These are phyloP conservation scores for Leptobrachium leishanense DNA, from an alignment of 2,113 vertebrate species.

Conservation along the genomic window DNA sequence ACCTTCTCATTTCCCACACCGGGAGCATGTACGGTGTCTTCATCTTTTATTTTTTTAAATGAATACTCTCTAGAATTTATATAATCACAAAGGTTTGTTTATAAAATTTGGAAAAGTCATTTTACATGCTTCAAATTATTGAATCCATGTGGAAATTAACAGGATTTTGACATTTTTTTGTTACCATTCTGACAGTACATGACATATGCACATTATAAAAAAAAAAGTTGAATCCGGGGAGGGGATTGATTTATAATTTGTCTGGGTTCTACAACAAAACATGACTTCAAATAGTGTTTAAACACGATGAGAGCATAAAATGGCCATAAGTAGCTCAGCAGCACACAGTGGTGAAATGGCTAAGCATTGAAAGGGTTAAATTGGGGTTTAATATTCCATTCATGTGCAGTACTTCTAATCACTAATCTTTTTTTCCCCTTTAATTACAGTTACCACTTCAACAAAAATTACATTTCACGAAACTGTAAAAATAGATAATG, in stretches of 20 bases:
- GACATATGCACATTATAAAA: not conserved
- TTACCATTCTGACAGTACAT: not conserved
- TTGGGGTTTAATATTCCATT: not conserved
- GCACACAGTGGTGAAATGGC: not conserved
- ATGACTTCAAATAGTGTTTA: not conserved
- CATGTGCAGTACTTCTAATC: not conserved
- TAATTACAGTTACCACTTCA: conserved; percentile 13
- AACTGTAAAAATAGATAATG: not conserved
- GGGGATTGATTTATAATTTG: not conserved
- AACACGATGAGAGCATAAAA: not conserved
- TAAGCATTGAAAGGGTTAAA: not conserved
- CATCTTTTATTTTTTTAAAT: too few species aligned
- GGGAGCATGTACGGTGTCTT: too few species aligned
- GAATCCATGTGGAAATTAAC: not conserved
- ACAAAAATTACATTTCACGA: not conserved
- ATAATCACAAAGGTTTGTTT: too few species aligned
- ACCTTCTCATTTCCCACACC: too few species aligned
- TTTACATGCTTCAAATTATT: too few species aligned
- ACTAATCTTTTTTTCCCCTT: conserved; percentile 5
- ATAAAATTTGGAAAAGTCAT: too few species aligned
- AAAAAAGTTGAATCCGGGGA: not conserved
- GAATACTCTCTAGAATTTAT: too few species aligned
- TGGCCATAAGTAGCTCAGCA: not conserved
- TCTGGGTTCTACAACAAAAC: too few species aligned
- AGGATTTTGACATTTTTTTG: not conserved